These are phyloP conservation scores for Drosophila buzzatii DNA, from an alignment of 2,888 invertebrate species.

Conservation along the genomic window DNA sequence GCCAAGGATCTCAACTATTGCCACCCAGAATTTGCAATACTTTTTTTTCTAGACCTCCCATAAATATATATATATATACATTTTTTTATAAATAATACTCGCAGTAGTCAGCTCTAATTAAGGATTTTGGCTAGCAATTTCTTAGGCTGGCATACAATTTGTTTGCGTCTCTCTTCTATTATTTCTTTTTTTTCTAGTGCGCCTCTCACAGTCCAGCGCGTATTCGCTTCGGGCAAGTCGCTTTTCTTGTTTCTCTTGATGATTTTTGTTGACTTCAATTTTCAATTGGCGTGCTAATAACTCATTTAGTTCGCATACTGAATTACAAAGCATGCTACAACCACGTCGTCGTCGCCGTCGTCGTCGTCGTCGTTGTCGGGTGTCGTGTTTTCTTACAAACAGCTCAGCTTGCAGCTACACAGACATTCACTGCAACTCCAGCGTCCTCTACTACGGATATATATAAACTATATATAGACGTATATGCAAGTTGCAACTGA, in stretches of 20 bases:
- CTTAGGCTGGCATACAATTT: neutral
- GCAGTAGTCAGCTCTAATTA: slow-evolving; percentile 7
- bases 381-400: slow-evolving; percentile 38
- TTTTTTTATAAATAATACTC: neutral
- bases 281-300: slow-evolving; percentile 84
- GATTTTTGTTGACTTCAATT: slow-evolving; percentile 62
- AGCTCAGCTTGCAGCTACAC: slow-evolving; percentile 23
- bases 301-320: slow-evolving; percentile 83
- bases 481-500: slow-evolving; percentile 29
- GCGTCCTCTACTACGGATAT: slow-evolving; percentile 5
- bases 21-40: neutral
- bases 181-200: too few species aligned
- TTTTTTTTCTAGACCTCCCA: neutral
- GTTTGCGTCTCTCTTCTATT: neutral
- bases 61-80: neutral
- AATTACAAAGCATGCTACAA: slow-evolving; percentile 60
- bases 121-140: slow-evolving; percentile 15
- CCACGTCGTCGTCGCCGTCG: slow-evolving; percentile 30
- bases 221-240: slow-evolving; percentile 2
- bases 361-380: slow-evolving; percentile 18
- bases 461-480: neutral
- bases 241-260: slow-evolving; percentile 20
- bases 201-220: slow-evolving; percentile 6
- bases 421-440: neutral
- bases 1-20: neutral